A percentile compares a stretch with the other conserved stretches of the same genome.
phyloP scores from a whole-genome alignment of 2,797 vertebrate species.

The Triplophysa bombifrons region DNA sequence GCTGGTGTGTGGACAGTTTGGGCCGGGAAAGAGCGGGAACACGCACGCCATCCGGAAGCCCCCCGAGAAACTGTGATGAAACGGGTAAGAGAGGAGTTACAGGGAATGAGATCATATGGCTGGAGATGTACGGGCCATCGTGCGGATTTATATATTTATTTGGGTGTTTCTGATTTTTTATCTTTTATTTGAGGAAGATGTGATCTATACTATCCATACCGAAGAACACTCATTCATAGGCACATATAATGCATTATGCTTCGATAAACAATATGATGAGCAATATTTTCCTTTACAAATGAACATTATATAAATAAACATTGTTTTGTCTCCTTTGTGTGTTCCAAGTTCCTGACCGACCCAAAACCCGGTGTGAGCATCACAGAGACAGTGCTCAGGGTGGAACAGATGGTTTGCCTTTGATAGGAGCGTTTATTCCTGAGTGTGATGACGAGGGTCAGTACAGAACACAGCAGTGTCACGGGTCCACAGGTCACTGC shows the following conservation, averaged over 20 bases:
- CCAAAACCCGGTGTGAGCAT: constrained; percentile 63
- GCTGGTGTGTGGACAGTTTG: constrained; percentile 79
- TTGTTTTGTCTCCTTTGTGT: not conserved
- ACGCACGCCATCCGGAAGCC: constrained; percentile 65
- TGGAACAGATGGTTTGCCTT: not conserved
- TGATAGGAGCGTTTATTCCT: constrained; percentile 60
- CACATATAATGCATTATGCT: too few relatives aligned
- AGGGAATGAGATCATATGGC: too few relatives aligned
- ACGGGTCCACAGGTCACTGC: constrained; percentile 77
- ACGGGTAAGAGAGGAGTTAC: constrained; percentile 66
- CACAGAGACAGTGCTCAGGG: constrained; percentile 52
- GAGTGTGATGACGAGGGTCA: constrained; percentile 73
- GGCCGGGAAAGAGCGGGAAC: constrained; percentile 79
- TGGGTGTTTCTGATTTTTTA: too few relatives aligned
- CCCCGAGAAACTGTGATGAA: constrained; percentile 65
- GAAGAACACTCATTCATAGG: not conserved
- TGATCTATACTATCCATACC: not conserved
- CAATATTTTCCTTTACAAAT: too few relatives aligned
- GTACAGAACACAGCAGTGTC: constrained; percentile 81
- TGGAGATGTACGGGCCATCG: too few relatives aligned
- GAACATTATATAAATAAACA: not conserved
- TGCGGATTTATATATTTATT: too few relatives aligned
- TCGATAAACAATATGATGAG: too few relatives aligned
- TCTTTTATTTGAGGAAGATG: not conserved
- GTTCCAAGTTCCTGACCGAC: constrained; percentile 38